Evolutionary conservation across 1,140 invertebrate species (phyloP), one percentile per base, ranked within the genome.

Genomic region (Pseudomyrmex dendroicus): DNA sequence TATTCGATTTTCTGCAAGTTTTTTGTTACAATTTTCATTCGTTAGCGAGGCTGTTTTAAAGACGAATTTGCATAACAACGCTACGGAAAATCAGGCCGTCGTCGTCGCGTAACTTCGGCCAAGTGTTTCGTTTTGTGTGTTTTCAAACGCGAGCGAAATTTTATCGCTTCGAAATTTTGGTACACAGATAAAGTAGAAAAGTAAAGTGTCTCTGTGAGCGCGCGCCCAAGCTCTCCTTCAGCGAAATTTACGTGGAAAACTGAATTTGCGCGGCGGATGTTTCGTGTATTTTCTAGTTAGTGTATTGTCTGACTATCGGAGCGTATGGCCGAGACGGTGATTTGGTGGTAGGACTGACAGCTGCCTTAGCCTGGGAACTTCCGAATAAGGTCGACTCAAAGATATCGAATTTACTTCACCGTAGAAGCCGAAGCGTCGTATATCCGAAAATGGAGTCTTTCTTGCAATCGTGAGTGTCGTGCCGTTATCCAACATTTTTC

Each of bases 401-500:
- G 85, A 85, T 92, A 77, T 87, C 86, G 57, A 86, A 91, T 73
- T 84, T 92, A 13, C 89, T 94, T 64, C 93, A 94, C 80, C 91
- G 94, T 12, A 85, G 74, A 12, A 92, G 90, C 66, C 86, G 94
- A 17, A 92, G 94, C 66, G 86, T 92, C 48, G 52, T 94, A 5
- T 95, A 91, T 72, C 93, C 94, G 12, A 94, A 94, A 88, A 93
- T 95, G 22, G 94, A 95, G 77, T 92, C 93, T 52, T 93, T 95
- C 22, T 82, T 95, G 15, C 90, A 95, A 48, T 91, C 94, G 94
- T 94, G 86, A 94, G 94, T 92, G 86, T 67, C 15, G 57, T 63
- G 35, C 64, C 54, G 35, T 77, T 72, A 72, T 82, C 48, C 17
- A 61, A 25, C 35, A n/a, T 82, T 80, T 76, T 83, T 66, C 66